Evolutionary conservation across 2,797 vertebrate species (phyloP).

Genomic region (Tinamus major): DNA sequence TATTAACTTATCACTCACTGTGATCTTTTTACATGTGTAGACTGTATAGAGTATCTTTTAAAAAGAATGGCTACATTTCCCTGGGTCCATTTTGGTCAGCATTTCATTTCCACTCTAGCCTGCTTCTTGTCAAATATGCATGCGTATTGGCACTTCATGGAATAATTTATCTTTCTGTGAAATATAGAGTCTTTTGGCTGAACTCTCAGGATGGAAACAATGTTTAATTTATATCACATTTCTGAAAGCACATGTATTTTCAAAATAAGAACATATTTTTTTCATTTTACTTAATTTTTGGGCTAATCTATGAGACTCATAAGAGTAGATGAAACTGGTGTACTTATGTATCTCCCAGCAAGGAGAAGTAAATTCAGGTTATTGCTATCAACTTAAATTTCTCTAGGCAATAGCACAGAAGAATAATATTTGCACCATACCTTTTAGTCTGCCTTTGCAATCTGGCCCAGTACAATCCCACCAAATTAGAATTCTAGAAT

Average conservation of each 20-base stretch:
- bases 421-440: background rate
- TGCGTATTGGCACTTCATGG: conserved; percentile 14
- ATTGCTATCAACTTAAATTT: background rate
- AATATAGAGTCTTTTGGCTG: conserved; percentile 58
- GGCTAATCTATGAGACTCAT: conserved; percentile 15
- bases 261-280: conserved; percentile 5
- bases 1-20: background rate
- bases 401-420: background rate
- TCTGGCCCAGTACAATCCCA: background rate
- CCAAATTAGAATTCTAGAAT: background rate
- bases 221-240: conserved; percentile 56
- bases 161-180: conserved; percentile 44
- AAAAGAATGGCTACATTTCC: background rate
- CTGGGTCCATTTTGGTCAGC: background rate
- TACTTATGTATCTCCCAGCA: background rate
- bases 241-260: conserved; percentile 29
- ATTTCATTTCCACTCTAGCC: conserved; percentile 13
- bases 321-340: background rate
- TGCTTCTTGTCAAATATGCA: conserved; percentile 49
- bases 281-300: background rate
- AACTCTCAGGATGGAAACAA: conserved; percentile 43
- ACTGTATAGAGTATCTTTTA: background rate
- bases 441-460: background rate
- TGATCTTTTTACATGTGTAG: background rate
- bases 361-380: conserved; percentile 15